A percentile compares a stretch with the other conserved stretches of the same genome.
phyloP scores from a whole-genome alignment of 1,140 invertebrate genomes.

The Drosophila pseudoananassae region DNA sequence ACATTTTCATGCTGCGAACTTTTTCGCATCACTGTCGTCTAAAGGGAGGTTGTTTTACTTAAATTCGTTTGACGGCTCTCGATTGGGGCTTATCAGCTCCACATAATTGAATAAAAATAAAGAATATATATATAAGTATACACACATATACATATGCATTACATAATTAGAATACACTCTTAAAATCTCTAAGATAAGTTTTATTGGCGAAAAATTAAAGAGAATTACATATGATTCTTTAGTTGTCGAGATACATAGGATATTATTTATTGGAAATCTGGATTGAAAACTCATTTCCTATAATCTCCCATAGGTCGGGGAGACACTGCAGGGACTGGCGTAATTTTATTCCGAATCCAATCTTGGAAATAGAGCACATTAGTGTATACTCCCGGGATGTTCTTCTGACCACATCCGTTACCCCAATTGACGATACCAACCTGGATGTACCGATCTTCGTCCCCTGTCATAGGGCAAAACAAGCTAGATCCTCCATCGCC shows the following conservation, averaged over 20 bases:
- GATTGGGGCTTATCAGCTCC: neutral
- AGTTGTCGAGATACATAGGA: too few relatives aligned
- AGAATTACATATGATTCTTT: too few relatives aligned
- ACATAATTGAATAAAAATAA: neutral
- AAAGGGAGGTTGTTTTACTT: neutral
- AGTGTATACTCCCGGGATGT: slow-evolving; percentile 6
- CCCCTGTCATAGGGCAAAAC: neutral
- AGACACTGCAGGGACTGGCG: too few relatives aligned
- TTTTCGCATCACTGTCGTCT: neutral
- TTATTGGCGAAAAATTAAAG: too few relatives aligned
- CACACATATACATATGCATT: too few relatives aligned
- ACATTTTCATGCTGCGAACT: neutral
- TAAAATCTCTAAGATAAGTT: too few relatives aligned
- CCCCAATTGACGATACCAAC: slow-evolving; percentile 10
- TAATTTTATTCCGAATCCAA: neutral
- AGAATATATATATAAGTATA: too few relatives aligned
- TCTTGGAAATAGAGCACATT: neutral
- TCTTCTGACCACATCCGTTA: neutral
- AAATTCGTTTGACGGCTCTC: neutral
- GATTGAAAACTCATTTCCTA: too few relatives aligned
- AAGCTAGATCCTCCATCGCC: slow-evolving; percentile 1
- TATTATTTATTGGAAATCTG: too few relatives aligned
- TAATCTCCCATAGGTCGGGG: too few relatives aligned
- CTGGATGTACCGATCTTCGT: slow-evolving; percentile 1
- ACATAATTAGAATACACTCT: too few relatives aligned